phyloP scores from a whole-genome alignment of 2,113 vertebrate genomes.

The Osmerus eperlanus region DNA sequence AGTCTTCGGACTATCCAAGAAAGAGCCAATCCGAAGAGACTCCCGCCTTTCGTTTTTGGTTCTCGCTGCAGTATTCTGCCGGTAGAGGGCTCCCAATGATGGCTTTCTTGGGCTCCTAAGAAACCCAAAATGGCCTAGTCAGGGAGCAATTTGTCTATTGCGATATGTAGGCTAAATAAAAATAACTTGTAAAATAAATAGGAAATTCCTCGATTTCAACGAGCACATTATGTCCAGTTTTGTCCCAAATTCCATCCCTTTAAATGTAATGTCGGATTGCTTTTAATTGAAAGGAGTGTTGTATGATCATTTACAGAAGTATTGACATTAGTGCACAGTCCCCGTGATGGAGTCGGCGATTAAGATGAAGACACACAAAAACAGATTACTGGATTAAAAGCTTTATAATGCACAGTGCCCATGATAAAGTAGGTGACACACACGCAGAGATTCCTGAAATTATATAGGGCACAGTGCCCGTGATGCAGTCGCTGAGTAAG shows the following conservation, averaged over 20 bases:
- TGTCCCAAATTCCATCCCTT: too few relatives aligned
- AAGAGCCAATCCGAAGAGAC: constrained; percentile 56
- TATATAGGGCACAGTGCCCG: neutral
- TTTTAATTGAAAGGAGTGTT: too few relatives aligned
- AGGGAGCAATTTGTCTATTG: too few relatives aligned
- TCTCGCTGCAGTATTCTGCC: constrained; percentile 18
- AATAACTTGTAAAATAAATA: too few relatives aligned
- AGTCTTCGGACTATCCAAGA: constrained; percentile 48
- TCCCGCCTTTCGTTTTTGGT: constrained; percentile 44
- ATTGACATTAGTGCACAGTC: too few relatives aligned
- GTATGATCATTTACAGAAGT: too few relatives aligned
- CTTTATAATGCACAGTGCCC: neutral
- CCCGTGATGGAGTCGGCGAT: too few relatives aligned
- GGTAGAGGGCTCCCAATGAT: neutral
- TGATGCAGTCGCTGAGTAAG: neutral
- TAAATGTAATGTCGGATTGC: too few relatives aligned
- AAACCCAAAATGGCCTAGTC: neutral
- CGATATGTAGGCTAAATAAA: too few relatives aligned
- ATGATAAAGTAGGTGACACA: neutral
- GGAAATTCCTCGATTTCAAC: too few relatives aligned
- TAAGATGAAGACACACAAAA: neutral
- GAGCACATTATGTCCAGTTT: too few relatives aligned
- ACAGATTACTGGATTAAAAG: neutral
- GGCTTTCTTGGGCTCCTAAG: neutral
- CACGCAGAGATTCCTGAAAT: neutral